A percentile compares a stretch with the other conserved stretches of the same genome.
Evolutionary conservation across 2,113 vertebrate genomes (phyloP).

Genomic region (Camelus bactrianus): DNA sequence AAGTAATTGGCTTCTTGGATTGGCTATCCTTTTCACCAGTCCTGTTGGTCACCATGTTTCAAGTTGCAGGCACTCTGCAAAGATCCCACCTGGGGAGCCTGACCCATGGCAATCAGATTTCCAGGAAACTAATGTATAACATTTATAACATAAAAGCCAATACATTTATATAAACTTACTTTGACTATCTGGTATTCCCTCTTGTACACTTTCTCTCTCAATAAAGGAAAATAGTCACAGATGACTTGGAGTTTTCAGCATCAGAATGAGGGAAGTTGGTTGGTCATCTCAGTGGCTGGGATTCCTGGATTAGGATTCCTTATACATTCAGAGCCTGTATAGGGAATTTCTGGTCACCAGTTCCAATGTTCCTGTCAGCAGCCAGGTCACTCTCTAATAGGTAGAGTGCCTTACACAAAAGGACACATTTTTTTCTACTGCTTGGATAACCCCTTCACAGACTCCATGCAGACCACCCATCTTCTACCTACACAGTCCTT

Average conservation of each 20-base stretch:
- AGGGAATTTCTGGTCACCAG: background rate
- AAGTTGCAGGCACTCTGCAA: background rate
- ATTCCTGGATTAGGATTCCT: constrained; percentile 9
- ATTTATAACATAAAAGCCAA: background rate
- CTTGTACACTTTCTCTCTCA: background rate
- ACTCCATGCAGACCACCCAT: background rate
- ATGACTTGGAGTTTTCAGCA: background rate
- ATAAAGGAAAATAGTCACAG: background rate
- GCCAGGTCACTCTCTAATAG: background rate
- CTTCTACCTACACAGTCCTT: background rate
- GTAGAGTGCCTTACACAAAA: background rate
- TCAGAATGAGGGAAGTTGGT: background rate
- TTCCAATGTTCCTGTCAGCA: background rate
- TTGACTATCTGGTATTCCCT: background rate
- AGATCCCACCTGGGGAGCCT: background rate
- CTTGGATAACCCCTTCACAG: background rate
- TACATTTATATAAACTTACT: background rate
- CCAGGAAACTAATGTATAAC: background rate
- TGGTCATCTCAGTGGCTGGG: background rate
- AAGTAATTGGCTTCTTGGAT: background rate
- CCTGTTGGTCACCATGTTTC: background rate
- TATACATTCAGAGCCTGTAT: background rate
- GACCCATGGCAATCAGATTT: background rate
- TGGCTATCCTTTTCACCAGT: background rate
- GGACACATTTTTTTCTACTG: background rate